Evolutionary conservation across 2,888 invertebrate species (phyloP).

Genomic region (Ethmia dodecea): DNA sequence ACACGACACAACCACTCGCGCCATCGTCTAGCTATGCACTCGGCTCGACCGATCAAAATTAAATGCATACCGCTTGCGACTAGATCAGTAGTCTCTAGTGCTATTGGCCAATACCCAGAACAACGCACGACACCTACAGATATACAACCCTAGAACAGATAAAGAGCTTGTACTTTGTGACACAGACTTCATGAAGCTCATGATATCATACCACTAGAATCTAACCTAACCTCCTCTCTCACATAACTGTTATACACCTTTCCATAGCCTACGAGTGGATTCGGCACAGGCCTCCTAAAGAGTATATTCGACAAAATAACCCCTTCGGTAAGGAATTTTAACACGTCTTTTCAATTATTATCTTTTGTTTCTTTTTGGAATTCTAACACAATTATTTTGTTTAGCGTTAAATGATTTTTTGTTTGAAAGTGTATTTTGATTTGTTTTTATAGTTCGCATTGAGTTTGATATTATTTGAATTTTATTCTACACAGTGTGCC

Average conservation of each 20-base stretch:
- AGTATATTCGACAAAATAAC: constrained; percentile 80
- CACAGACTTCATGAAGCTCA: constrained; percentile 69
- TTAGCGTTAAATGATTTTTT: constrained; percentile 51
- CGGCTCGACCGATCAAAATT: constrained; percentile 72
- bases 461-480: constrained; percentile 37
- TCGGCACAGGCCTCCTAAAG: constrained; percentile 79
- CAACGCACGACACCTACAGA: constrained; percentile 74
- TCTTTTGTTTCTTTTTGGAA: constrained; percentile 52
- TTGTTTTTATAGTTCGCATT: constrained; percentile 57
- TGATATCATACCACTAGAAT: constrained; percentile 61
- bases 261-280: constrained; percentile 77
- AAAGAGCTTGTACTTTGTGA: constrained; percentile 78
- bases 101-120: constrained; percentile 72
- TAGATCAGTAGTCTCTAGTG: constrained; percentile 75
- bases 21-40: constrained; percentile 71
- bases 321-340: constrained; percentile 79
- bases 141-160: constrained; percentile 58
- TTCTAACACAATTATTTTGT: constrained; percentile 51
- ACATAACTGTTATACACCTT: constrained; percentile 77
- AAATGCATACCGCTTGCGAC: constrained; percentile 76
- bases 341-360: constrained; percentile 68
- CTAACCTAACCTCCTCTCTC: constrained; percentile 70
- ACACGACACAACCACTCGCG: constrained; percentile 65
- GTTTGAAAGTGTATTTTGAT: constrained; percentile 55
- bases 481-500: constrained; percentile 66